Evolutionary conservation across 1,140 invertebrate genomes (phyloP).

Genomic region (Brachionus sp.): DNA sequence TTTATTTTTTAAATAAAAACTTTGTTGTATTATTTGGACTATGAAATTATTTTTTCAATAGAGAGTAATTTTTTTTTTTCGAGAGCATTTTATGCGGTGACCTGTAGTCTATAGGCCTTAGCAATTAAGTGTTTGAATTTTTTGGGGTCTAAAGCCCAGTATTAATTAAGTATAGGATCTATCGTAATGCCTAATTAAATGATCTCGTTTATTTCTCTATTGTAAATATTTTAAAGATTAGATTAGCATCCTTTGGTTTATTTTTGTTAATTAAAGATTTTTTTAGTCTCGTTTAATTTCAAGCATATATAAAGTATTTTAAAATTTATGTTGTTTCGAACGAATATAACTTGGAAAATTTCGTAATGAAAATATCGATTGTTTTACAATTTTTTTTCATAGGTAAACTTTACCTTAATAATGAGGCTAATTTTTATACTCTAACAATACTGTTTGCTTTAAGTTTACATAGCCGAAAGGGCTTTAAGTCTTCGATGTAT

Average conservation of each 20-base stretch:
- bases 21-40: background rate
- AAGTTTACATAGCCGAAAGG: background rate
- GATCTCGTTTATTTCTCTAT: background rate
- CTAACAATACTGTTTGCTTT: background rate
- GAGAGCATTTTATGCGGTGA: background rate
- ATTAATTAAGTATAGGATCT: background rate
- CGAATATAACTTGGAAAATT: background rate
- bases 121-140: conserved; percentile 9
- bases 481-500: background rate
- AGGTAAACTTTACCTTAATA: background rate
- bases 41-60: background rate
- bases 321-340: background rate
- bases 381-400: background rate
- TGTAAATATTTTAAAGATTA: conserved; percentile 6
- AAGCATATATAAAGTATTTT: conserved; percentile 1
- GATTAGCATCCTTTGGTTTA: background rate
- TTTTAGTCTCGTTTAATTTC: background rate
- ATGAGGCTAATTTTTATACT: background rate
- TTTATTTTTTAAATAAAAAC: background rate
- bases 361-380: conserved; percentile 9
- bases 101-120: conserved; percentile 4
- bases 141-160: background rate
- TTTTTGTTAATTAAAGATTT: background rate
- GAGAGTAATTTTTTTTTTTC: background rate
- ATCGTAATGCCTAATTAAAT: background rate